These are phyloP conservation scores for Pogonocherus hispidulus DNA, from an alignment of 2,888 invertebrate genomes.

Conservation along the genomic window DNA sequence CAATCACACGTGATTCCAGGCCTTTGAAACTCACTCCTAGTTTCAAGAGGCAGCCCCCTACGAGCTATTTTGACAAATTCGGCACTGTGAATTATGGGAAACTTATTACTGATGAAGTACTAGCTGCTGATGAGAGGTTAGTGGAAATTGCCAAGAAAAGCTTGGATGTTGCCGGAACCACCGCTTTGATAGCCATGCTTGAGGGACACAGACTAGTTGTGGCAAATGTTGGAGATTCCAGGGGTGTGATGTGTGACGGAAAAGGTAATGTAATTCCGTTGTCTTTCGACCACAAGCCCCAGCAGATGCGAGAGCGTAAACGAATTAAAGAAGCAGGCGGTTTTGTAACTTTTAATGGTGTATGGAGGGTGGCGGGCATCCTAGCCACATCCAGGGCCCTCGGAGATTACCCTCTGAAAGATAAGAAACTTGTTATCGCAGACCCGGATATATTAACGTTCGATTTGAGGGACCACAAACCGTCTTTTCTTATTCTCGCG, in stretches of 20 bases:
- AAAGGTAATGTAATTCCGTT: conserved; percentile 91
- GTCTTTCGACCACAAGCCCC: conserved; percentile 97
- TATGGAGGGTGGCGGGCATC: conserved; percentile 96
- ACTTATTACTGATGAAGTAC: conserved; percentile 87
- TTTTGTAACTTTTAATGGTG: conserved; percentile 94
- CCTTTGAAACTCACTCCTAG: conserved; percentile 69
- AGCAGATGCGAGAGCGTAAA: conserved; percentile 92
- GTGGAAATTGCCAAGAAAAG: conserved; percentile 87
- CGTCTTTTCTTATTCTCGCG: conserved; percentile 91
- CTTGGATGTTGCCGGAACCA: conserved; percentile 87
- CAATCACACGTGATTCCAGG: conserved; percentile 75
- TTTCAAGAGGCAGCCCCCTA: conserved; percentile 69
- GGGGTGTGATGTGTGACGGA: conserved; percentile 95
- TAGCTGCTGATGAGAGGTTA: conserved; percentile 85
- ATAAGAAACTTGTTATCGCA: conserved; percentile 93
- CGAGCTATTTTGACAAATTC: conserved; percentile 79
- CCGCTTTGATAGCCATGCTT: conserved; percentile 90
- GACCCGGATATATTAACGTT: conserved; percentile 96
- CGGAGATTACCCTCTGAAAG: conserved; percentile 96
- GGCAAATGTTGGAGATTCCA: conserved; percentile 96
- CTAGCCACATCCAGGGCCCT: conserved; percentile 94
- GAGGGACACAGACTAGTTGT: conserved; percentile 87
- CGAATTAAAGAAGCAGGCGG: conserved; percentile 96
- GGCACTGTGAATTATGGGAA: conserved; percentile 86
- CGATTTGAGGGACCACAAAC: conserved; percentile 87